Percentiles rank a stretch among this genome's conserved stretches.
These are phyloP conservation scores for Pardosa pseudoannulata DNA, from an alignment of 2,888 invertebrate species.

Conservation along the genomic window DNA sequence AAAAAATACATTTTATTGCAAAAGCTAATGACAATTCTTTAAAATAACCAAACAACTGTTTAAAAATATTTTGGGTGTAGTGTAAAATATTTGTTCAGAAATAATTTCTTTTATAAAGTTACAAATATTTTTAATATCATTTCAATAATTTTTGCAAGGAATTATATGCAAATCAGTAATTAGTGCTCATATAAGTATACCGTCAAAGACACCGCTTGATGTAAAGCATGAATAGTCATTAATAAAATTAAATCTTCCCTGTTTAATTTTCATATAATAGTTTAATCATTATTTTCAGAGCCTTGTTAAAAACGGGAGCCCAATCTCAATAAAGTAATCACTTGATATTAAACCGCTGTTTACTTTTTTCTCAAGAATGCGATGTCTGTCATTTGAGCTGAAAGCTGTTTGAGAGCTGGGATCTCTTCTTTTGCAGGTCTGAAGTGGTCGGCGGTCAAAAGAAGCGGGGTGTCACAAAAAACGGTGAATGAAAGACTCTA, in stretches of 20 bases:
- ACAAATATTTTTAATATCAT: no score
- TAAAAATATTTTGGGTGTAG: no score
- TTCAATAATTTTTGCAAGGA: no score
- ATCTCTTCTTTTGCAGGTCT: background rate
- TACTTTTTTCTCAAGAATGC: background rate
- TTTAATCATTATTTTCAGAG: background rate
- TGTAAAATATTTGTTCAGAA: no score
- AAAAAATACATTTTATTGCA: no score
- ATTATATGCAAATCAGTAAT: no score
- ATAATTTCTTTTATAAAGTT: no score
- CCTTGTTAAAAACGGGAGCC: background rate
- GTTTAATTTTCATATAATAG: background rate
- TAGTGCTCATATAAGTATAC: no score
- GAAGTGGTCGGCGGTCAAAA: constrained; percentile 2
- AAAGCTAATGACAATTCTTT: no score
- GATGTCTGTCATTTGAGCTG: background rate
- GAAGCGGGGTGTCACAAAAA: background rate
- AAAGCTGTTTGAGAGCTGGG: background rate
- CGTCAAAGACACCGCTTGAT: no score
- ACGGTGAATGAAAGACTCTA: background rate
- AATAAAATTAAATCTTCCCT: background rate
- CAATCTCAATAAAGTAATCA: background rate
- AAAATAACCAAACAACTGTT: no score
- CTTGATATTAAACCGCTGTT: background rate
- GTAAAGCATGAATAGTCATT: background rate